These are phyloP conservation scores for Homalodisca vitripennis DNA, from an alignment of 1,140 invertebrate genomes.

Conservation along the genomic window DNA sequence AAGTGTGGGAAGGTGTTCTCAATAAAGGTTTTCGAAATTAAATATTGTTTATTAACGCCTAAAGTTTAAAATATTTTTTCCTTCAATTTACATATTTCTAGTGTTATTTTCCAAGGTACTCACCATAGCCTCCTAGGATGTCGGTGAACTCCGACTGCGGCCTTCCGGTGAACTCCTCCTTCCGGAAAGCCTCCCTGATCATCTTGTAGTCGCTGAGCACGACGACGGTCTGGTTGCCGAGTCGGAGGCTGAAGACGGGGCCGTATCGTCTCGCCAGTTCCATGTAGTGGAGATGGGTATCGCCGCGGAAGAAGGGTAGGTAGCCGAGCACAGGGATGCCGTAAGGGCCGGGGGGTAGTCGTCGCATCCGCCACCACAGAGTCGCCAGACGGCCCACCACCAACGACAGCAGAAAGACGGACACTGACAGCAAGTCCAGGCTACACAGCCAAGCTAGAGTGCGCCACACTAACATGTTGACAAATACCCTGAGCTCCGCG, in stretches of 20 bases:
- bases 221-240: constrained; percentile 79
- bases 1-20: no score
- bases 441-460: background rate
- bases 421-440: background rate
- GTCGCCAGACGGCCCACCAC: background rate
- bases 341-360: constrained; percentile 80
- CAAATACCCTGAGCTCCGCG: background rate
- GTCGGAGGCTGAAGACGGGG: constrained; percentile 72
- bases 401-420: constrained; percentile 7
- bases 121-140: constrained; percentile 86
- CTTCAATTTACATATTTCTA: background rate
- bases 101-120: constrained; percentile 51
- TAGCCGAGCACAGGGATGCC: constrained; percentile 80
- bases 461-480: background rate
- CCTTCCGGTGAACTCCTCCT: constrained; percentile 81
- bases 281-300: constrained; percentile 74
- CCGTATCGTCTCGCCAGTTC: constrained; percentile 75
- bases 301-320: constrained; percentile 71
- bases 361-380: background rate
- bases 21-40: no score
- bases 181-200: constrained; percentile 79
- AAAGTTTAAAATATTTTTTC: background rate
- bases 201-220: constrained; percentile 81
- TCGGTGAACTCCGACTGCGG: constrained; percentile 80
- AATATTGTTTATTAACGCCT: no score